Evolutionary conservation across 1,140 invertebrate genomes (phyloP), one percentile per base, ranked within the genome.

Genomic region (Cydia strobilella): DNA sequence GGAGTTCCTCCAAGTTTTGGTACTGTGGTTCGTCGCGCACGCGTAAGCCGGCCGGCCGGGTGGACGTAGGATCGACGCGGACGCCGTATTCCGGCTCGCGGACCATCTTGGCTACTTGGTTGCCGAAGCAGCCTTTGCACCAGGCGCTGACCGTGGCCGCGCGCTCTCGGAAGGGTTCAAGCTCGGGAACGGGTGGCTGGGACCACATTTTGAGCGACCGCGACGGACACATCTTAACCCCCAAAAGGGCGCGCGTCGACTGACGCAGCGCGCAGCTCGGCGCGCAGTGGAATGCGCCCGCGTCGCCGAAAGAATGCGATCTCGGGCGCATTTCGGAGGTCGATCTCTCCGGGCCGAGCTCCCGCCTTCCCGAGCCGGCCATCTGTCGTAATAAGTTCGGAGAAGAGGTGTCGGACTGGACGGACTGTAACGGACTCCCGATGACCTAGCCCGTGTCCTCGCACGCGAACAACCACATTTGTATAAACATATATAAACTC

Each of bases 231-330:
- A 93, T 94, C 86, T 93, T 93, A 87, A 93, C 93, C 87, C 92
- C 92, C 88, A 93, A 93, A 85, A 91, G 93, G 87, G 91, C 89
- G 87, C 90, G 90, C 90, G 88, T 83, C 90, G 93, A 93, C 90
- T 92, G 90, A 82, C 86, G 84, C 87, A 84, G 88, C 88, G 82
- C 87, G 86, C 85, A 80, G 86, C 79, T 90, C 86, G 82, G 86
- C 87, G 86, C 84, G 89, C 89, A 80, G 88, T 86, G 90, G 90
- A 93, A 93, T 93, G 91, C 87, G 92, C 87, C 87, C 90, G 89
- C 86, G 84, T 87, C 86, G 89, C 89, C 92, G 90, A 92, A 93
- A 93, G 92, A 93, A 93, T 93, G 89, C 88, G 89, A 92, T 92
- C 93, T 91, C 90, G 93, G 89, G 86, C 88, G 89, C 88, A 87